phyloP scores from a whole-genome alignment of 2,888 invertebrate genomes.

The Tenthredo livida region DNA sequence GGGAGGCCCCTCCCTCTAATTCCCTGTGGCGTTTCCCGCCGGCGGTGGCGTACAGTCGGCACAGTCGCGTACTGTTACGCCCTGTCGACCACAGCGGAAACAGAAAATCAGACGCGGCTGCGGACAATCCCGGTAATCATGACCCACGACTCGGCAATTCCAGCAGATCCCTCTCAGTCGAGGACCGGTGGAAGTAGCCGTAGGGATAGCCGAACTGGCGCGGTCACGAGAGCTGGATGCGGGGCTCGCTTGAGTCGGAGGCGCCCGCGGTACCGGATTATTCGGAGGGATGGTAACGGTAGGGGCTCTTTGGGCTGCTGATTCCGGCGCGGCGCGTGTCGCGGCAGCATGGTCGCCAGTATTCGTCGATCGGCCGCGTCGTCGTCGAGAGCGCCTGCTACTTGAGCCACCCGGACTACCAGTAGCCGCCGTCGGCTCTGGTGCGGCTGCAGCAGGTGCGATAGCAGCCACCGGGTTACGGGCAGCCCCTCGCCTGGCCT shows the following conservation, averaged over 20 bases:
- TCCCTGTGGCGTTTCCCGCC: background rate
- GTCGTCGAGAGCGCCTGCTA: background rate
- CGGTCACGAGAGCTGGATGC: too few relatives aligned
- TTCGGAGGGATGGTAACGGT: too few relatives aligned
- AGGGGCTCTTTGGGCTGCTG: too few relatives aligned
- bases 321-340: too few relatives aligned
- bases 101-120: background rate
- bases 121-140: background rate
- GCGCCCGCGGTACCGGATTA: too few relatives aligned
- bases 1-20: background rate
- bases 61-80: background rate
- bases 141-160: background rate
- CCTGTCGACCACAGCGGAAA: background rate
- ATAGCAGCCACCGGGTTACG: background rate
- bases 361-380: too few relatives aligned
- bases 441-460: background rate
- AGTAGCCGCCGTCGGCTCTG: background rate
- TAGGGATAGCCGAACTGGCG: background rate
- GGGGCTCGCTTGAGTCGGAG: background rate
- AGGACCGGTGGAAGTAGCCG: background rate
- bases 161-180: background rate
- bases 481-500: fast-evolving
- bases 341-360: background rate
- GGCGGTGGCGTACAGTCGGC: background rate
- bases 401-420: background rate